A percentile compares a stretch with the other conserved stretches of the same genome.
Evolutionary conservation across 2,888 invertebrate genomes (phyloP).

Genomic region (Xestia sexstrigata): DNA sequence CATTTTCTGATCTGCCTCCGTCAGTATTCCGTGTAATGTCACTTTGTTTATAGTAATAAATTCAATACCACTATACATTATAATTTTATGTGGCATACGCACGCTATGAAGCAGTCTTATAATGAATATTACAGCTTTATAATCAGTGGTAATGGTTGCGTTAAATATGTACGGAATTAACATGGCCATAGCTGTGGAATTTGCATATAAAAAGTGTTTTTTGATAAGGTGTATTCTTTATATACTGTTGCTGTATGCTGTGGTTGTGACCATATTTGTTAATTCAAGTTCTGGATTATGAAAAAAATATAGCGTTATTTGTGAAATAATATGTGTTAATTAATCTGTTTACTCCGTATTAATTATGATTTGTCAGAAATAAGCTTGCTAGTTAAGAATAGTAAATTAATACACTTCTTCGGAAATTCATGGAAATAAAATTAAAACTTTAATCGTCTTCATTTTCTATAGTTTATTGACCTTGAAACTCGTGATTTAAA

Average conservation of each 20-base stretch:
- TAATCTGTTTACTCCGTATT: background rate
- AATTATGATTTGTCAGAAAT: conserved; percentile 15
- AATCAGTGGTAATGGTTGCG: conserved; percentile 65
- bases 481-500: background rate
- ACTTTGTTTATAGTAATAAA: conserved; percentile 62
- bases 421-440: background rate
- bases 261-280: background rate
- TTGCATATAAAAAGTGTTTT: conserved; percentile 60
- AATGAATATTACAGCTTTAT: conserved; percentile 65
- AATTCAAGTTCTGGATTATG: conserved; percentile 8
- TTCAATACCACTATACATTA: conserved; percentile 62
- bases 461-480: background rate
- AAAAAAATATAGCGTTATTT: background rate
- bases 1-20: conserved; percentile 38
- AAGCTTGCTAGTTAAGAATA: background rate
- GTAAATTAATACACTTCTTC: background rate
- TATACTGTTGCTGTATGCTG: background rate
- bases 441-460: background rate
- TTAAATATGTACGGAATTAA: conserved; percentile 66
- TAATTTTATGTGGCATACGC: conserved; percentile 59
- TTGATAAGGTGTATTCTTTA: conserved; percentile 47
- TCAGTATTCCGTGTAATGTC: conserved; percentile 44
- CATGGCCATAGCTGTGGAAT: conserved; percentile 55
- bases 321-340: background rate
- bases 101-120: conserved; percentile 60